Conservation (phyloP, 1,140 invertebrate species). For the Procambarus virginalis region DNA sequence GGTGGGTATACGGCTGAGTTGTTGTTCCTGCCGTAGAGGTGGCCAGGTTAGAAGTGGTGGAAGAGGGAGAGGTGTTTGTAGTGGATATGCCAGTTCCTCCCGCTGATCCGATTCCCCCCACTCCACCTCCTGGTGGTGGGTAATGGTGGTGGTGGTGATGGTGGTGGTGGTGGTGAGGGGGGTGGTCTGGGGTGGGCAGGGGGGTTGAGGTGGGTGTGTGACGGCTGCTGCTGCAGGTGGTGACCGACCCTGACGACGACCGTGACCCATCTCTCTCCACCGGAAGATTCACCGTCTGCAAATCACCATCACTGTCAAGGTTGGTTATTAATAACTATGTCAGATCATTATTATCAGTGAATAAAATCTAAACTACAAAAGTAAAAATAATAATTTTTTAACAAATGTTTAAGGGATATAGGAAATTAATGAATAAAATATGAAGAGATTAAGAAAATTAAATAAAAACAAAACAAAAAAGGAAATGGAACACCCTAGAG, state of each 20-base stretch:
- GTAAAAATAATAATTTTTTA: too few species aligned
- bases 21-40: conserved; percentile 65
- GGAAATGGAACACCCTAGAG: neutral
- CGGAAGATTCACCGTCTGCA: conserved; percentile 85
- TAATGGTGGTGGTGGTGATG: conserved; percentile 39
- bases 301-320: conserved; percentile 65
- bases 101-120: conserved; percentile 44
- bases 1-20: conserved; percentile 73
- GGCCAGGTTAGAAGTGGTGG: conserved; percentile 63
- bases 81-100: conserved; percentile 64
- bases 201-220: conserved; percentile 65
- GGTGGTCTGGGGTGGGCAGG: conserved; percentile 57
- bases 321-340: conserved; percentile 33
- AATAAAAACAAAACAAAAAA: neutral
- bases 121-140: conserved; percentile 47
- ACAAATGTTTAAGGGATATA: too few species aligned
- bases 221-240: conserved; percentile 72
- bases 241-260: conserved; percentile 80
- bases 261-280: conserved; percentile 81
- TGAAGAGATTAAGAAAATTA: neutral
- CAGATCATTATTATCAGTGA: neutral
- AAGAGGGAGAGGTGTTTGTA: conserved; percentile 60
- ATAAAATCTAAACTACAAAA: conserved; percentile 6
- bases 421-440: neutral
- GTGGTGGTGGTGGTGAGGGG: conserved; percentile 43